Evolutionary conservation across 2,888 invertebrate species (phyloP), one percentile per base, ranked within the genome.

Genomic region (Troglohyphantes excavatus): DNA sequence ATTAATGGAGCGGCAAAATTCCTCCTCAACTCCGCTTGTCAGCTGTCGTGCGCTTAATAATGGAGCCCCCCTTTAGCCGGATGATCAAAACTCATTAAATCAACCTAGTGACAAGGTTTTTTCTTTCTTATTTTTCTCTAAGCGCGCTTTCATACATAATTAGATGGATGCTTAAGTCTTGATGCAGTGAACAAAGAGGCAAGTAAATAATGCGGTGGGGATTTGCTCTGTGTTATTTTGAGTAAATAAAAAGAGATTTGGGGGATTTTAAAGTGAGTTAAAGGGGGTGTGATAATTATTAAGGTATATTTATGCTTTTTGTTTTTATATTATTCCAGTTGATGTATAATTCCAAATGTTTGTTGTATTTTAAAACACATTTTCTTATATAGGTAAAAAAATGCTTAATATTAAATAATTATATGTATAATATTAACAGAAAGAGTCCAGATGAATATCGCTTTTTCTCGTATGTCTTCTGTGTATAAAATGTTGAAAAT

Each of bases 11-110:
- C 88, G 88, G 82, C 75, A 83, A 89, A 89, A 89, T 89, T 89
- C 88, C 76, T 68, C 82, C 88, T 89, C 88, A 89, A 76, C 88
- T 89, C 82, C 61, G 82, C 82, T 89, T 89, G 88, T 89, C 88
- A 89, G 88, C 88, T 89, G 88, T 89, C 88, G 82, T 89, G 88
- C 65, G 82, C 76, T 89, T 89, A 89, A 89, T 89, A 89, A 89
- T 89, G 88, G 88, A 89, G 82, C 73, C 82, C 78, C 53, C 86
- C 72, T 89, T 89, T 89, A 82, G 76, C 65, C 63, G 76, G 88
- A 89, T 83, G 88, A 89, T 89, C 88, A 89, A 83, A 89, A 89
- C 88, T 89, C 88, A 89, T 89, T 89, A 89, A 82, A 89, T 89
- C 88, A 89, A 83, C 76, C 88, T 46, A 39, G 76, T 82, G 88